These are phyloP conservation scores for Stichopus horrens DNA, from an alignment of 53 echinoderm and acorn worm genomes.

Conservation along the genomic window DNA sequence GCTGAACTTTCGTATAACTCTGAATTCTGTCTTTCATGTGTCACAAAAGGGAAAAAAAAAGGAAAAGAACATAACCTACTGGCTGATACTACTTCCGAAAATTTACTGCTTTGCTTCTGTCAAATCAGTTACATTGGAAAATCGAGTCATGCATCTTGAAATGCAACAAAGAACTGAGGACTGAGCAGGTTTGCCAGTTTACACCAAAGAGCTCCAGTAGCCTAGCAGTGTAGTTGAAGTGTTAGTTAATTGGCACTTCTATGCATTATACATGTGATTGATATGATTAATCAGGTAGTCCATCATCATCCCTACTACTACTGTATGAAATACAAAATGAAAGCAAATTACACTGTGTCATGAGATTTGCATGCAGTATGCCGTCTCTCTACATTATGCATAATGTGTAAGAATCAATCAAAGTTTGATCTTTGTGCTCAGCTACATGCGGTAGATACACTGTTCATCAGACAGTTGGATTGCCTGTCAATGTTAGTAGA, in stretches of 20 bases:
- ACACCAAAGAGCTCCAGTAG: too few relatives aligned
- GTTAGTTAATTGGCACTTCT: background rate
- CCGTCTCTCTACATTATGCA: too few relatives aligned
- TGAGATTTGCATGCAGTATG: background rate
- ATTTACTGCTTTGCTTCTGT: conserved; percentile 2
- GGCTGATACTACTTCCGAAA: too few relatives aligned
- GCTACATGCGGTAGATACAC: too few relatives aligned
- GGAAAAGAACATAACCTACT: too few relatives aligned
- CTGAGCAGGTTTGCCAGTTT: background rate
- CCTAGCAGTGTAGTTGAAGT: background rate
- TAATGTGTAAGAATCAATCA: too few relatives aligned
- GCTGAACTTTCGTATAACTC: too few relatives aligned
- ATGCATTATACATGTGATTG: background rate
- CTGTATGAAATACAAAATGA: background rate
- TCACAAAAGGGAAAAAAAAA: too few relatives aligned
- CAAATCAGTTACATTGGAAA: background rate
- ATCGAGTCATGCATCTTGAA: background rate
- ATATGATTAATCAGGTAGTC: background rate
- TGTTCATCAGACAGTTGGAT: too few relatives aligned
- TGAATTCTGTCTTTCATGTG: too few relatives aligned
- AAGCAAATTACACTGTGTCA: conserved; percentile 11
- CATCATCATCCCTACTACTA: background rate
- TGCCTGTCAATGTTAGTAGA: too few relatives aligned
- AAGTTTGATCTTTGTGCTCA: too few relatives aligned
- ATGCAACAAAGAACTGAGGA: background rate